Conservation (phyloP, 2,888 invertebrate genomes). For the Eristalis arbustorum region DNA sequence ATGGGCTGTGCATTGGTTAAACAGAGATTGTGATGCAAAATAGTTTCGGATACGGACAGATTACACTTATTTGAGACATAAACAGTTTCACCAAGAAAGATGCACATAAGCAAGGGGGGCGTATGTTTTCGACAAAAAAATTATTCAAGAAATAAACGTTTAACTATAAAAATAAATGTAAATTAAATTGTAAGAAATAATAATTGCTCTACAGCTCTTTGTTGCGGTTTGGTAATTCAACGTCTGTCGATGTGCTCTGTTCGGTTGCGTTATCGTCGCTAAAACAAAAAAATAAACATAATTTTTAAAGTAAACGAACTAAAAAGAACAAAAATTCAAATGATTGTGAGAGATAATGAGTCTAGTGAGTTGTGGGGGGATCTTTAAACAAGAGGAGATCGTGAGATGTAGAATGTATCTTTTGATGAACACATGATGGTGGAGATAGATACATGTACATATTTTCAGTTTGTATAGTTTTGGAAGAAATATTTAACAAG, state of each 20-base stretch:
- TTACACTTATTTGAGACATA: slow-evolving; percentile 56
- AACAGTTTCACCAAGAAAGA: slow-evolving; percentile 32
- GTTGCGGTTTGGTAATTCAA: slow-evolving; percentile 75
- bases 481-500: slow-evolving; percentile 59
- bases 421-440: slow-evolving; percentile 47
- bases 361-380: slow-evolving; percentile 58
- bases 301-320: slow-evolving; percentile 28
- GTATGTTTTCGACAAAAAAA: slow-evolving; percentile 6
- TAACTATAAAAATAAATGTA: slow-evolving; percentile 18
- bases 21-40: slow-evolving; percentile 40
- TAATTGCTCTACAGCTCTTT: slow-evolving; percentile 49
- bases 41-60: slow-evolving; percentile 4
- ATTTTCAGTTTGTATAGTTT: slow-evolving; percentile 29
- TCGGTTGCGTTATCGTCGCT: slow-evolving; percentile 73
- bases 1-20: slow-evolving; percentile 43
- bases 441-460: slow-evolving; percentile 22
- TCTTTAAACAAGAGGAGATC: slow-evolving; percentile 17
- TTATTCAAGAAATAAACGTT: slow-evolving; percentile 17
- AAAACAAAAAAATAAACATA: slow-evolving; percentile 60
- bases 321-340: slow-evolving; percentile 29
- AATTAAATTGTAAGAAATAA: slow-evolving; percentile 16
- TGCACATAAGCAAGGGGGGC: slow-evolving; percentile 47
- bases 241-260: slow-evolving; percentile 74
- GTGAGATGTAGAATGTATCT: slow-evolving; percentile 47
- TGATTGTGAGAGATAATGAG: slow-evolving; percentile 62